Conservation (phyloP, 1,140 invertebrate genomes). For the Drosophila lini region DNA sequence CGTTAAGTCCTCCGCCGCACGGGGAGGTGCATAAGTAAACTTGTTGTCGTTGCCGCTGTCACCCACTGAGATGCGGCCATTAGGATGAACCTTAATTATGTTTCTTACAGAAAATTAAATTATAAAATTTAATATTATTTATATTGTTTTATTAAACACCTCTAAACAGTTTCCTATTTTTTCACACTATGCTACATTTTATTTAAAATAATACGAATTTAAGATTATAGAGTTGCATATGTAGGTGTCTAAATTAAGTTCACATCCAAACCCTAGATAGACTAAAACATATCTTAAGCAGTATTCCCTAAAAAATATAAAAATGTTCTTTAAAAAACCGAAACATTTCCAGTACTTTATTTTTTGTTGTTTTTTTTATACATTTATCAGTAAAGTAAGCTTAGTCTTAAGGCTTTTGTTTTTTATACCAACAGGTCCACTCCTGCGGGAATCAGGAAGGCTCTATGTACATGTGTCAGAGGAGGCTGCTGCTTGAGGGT, state of each 20-base stretch:
- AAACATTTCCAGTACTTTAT: too few relatives aligned
- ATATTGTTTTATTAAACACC: background rate
- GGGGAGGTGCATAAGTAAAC: constrained; percentile 58
- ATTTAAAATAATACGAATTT: too few relatives aligned
- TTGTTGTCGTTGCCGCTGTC: constrained; percentile 53
- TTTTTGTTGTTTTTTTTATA: background rate
- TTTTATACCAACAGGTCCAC: constrained; percentile 1
- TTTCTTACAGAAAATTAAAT: background rate
- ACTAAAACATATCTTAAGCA: too few relatives aligned
- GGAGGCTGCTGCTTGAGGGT: constrained; percentile 31
- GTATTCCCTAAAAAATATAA: too few relatives aligned
- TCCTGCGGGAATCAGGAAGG: background rate
- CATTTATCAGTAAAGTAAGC: too few relatives aligned
- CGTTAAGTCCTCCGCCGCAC: constrained; percentile 25
- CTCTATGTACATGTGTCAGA: constrained; percentile 11
- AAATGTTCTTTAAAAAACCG: too few relatives aligned
- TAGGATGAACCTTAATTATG: constrained; percentile 6
- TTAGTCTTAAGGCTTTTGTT: too few relatives aligned
- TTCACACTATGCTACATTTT: too few relatives aligned
- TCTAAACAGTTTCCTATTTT: too few relatives aligned
- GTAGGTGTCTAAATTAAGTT: too few relatives aligned
- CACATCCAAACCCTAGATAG: too few relatives aligned
- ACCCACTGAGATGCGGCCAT: background rate
- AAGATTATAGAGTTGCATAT: too few relatives aligned
- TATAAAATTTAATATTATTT: background rate